Evolutionary conservation across 2,797 vertebrate genomes (phyloP).

Genomic region (Peromyscus eremicus): DNA sequence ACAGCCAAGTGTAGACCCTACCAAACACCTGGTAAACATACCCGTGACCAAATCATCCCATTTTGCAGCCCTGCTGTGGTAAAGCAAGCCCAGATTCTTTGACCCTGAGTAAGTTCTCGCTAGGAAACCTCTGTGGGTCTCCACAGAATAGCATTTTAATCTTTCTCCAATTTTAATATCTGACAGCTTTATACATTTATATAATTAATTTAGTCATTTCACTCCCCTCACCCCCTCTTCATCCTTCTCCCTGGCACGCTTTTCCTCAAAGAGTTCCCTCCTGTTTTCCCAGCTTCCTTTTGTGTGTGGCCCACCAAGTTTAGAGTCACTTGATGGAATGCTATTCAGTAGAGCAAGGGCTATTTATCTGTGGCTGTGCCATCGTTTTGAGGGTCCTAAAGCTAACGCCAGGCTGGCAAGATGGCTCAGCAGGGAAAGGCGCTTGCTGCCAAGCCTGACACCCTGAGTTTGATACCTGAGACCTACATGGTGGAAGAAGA

Average conservation of each 20-base stretch:
- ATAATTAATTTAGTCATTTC: neutral
- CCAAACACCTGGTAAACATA: too few species aligned
- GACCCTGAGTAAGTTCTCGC: too few species aligned
- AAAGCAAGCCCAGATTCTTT: neutral
- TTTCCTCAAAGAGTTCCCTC: neutral
- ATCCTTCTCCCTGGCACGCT: neutral
- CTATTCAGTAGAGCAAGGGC: neutral
- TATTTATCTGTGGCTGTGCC: too few species aligned
- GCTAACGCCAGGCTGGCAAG: neutral
- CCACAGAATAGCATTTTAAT: neutral
- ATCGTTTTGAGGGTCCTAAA: constrained; percentile 21
- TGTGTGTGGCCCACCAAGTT: neutral
- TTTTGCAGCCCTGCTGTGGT: too few species aligned
- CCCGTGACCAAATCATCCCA: too few species aligned
- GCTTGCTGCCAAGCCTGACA: neutral
- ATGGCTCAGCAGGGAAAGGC: too few species aligned
- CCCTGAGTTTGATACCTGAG: too few species aligned
- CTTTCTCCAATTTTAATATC: neutral
- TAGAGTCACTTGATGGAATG: neutral
- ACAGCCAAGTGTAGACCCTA: too few species aligned
- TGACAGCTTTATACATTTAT: neutral
- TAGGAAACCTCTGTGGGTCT: too few species aligned
- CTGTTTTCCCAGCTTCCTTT: neutral
- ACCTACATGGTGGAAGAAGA: neutral
- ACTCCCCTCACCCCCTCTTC: neutral